Evolutionary conservation across 2,888 invertebrate genomes (phyloP).

Genomic region (Diaphora mendica): DNA sequence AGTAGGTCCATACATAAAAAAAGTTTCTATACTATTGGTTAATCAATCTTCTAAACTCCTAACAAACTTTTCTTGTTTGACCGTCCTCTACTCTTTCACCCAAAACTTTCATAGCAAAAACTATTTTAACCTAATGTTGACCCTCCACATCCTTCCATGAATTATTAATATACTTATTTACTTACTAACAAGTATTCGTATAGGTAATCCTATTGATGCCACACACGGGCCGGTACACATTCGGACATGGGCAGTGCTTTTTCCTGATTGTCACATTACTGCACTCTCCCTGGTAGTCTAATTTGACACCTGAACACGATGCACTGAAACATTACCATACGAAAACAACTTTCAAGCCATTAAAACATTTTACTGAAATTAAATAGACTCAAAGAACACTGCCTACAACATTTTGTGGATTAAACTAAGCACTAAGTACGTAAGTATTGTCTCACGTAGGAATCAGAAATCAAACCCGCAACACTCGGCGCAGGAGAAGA

Average conservation of each 20-base stretch:
- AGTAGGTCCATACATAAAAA: no score
- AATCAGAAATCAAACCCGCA: no score
- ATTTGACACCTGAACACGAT: background rate
- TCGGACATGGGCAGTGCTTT: constrained; percentile 12
- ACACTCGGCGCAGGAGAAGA: no score
- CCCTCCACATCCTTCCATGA: no score
- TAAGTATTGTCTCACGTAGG: no score
- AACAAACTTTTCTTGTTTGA: background rate
- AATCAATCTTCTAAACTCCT: background rate
- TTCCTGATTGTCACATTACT: background rate
- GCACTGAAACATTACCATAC: background rate
- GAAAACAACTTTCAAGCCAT: no score
- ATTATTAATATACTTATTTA: background rate
- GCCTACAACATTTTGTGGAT: no score
- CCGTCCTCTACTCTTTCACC: background rate
- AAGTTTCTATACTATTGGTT: background rate
- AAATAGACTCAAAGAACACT: no score
- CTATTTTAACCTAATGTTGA: background rate
- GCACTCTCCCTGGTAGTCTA: constrained; percentile 3
- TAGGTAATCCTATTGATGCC: constrained; percentile 13
- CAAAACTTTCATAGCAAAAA: background rate
- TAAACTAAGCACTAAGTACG: no score
- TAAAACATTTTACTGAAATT: no score
- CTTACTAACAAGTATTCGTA: constrained; percentile 13
- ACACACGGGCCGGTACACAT: constrained; percentile 17